These are phyloP conservation scores for Aphodius granarius DNA, from an alignment of 2,888 invertebrate species.

Conservation along the genomic window DNA sequence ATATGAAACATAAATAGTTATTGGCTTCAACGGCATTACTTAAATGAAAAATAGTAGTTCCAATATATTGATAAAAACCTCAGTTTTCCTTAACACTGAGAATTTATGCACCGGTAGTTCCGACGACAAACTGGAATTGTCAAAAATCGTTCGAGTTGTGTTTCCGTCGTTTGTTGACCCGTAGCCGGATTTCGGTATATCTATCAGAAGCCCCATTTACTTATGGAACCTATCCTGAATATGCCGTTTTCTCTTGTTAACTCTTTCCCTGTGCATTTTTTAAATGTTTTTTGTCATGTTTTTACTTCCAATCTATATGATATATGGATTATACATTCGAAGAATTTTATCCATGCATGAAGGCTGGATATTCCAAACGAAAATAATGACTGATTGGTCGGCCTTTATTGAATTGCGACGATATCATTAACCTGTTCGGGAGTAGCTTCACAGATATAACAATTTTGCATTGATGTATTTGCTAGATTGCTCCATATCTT, in stretches of 20 bases:
- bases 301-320: conserved; percentile 3
- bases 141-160: background rate
- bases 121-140: background rate
- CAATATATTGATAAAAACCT: no score
- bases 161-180: conserved; percentile 12
- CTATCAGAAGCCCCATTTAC: conserved; percentile 5
- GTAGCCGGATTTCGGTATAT: conserved; percentile 1
- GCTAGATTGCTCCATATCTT: background rate
- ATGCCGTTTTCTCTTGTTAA: background rate
- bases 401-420: background rate
- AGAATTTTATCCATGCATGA: conserved; percentile 6
- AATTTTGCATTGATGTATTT: conserved; percentile 3
- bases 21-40: no score
- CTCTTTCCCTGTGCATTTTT: background rate
- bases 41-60: no score
- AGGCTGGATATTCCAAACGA: background rate
- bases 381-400: background rate
- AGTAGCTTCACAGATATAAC: conserved; percentile 2
- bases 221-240: background rate
- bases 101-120: background rate
- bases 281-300: background rate
- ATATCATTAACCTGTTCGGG: background rate
- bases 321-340: conserved; percentile 7
- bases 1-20: no score
- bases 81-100: background rate